These are phyloP conservation scores for Albula goreensis DNA, from an alignment of 2,113 vertebrate species.

Conservation along the genomic window DNA sequence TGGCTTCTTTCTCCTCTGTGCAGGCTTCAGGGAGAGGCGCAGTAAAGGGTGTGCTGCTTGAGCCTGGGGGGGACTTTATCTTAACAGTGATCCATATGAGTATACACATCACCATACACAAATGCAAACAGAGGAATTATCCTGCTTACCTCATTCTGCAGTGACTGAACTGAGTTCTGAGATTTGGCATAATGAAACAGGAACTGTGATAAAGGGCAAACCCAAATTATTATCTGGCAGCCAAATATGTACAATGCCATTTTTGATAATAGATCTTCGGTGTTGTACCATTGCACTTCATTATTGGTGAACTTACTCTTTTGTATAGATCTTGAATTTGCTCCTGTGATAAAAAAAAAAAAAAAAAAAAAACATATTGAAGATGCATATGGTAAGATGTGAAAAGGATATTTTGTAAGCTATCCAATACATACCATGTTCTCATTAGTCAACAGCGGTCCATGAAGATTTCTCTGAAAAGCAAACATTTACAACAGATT, in stretches of 20 bases:
- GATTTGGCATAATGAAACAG: conserved; percentile 75
- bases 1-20: conserved; percentile 67
- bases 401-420: conserved; percentile 61
- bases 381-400: background rate
- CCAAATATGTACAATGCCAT: background rate
- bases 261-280: too few species aligned
- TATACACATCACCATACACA: too few species aligned
- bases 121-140: background rate
- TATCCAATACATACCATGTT: conserved; percentile 58
- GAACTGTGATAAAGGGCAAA: conserved; percentile 53
- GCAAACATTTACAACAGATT: too few species aligned
- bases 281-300: too few species aligned
- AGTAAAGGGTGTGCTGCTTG: conserved; percentile 71
- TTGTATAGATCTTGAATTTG: conserved; percentile 52
- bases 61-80: conserved; percentile 44
- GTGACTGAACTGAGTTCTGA: conserved; percentile 60
- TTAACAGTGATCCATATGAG: background rate
- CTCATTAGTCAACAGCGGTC: conserved; percentile 48
- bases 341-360: conserved; percentile 36
- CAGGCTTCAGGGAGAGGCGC: conserved; percentile 68
- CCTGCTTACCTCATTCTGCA: conserved; percentile 56
- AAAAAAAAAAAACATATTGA: background rate
- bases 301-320: conserved; percentile 34
- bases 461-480: too few species aligned
- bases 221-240: background rate